phyloP scores from a whole-genome alignment of 2,113 vertebrate genomes.

The Pangasianodon gigas region DNA sequence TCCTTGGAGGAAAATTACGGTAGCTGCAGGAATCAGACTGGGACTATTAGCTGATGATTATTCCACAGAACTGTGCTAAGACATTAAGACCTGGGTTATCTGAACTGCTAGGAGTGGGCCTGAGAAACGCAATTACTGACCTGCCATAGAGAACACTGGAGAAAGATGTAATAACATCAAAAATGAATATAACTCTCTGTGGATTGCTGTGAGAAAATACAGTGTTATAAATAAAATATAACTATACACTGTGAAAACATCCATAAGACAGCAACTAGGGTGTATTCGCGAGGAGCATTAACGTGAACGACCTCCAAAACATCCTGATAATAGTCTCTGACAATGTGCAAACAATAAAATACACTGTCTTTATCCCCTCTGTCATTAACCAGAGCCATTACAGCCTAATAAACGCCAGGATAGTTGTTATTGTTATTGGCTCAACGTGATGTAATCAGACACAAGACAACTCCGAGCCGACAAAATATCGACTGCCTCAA shows the following conservation, averaged over 20 bases:
- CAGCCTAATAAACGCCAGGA: constrained; percentile 17
- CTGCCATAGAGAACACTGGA: neutral
- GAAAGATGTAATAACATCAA: constrained; percentile 8
- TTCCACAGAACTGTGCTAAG: neutral
- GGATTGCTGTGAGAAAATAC: neutral
- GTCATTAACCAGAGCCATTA: constrained; percentile 18
- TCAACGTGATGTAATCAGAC: constrained; percentile 31
- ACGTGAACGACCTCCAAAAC: neutral
- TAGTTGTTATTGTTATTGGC: constrained; percentile 32
- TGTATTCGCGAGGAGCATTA: neutral
- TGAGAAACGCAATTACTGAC: constrained; percentile 29
- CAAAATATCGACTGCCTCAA: constrained; percentile 19
- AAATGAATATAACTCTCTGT: neutral
- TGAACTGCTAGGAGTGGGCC: neutral
- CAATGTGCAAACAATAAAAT: constrained; percentile 40
- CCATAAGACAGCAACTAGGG: constrained; percentile 8
- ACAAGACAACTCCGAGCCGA: constrained; percentile 21
- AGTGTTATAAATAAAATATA: neutral
- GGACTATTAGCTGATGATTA: constrained; percentile 36
- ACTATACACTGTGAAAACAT: neutral
- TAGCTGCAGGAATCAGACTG: constrained; percentile 32
- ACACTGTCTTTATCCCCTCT: constrained; percentile 8
- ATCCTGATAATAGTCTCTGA: constrained; percentile 33
- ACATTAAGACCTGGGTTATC: constrained; percentile 6
- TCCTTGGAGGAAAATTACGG: constrained; percentile 37